These are phyloP conservation scores for Peucedramus taeniatus DNA, from an alignment of 2,113 vertebrate genomes.

Conservation along the genomic window DNA sequence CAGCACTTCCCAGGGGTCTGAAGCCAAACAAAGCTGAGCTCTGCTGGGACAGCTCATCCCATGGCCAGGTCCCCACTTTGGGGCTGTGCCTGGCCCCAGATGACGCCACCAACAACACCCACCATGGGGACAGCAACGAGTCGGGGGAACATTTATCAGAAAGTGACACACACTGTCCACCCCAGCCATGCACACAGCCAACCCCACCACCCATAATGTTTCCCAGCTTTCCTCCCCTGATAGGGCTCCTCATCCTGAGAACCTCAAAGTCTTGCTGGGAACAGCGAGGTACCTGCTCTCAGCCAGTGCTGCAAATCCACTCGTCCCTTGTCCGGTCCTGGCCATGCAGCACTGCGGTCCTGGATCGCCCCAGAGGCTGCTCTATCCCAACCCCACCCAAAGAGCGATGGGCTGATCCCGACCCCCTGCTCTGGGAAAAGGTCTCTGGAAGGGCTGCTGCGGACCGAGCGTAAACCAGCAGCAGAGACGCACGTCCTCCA, in stretches of 20 bases:
- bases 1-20: neutral
- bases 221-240: rapidly evolving
- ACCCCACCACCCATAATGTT: neutral
- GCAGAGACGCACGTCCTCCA: neutral
- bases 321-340: neutral
- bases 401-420: rapidly evolving
- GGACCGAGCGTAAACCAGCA: neutral
- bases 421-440: neutral
- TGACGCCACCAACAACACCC: neutral
- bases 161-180: neutral
- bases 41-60: neutral
- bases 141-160: neutral
- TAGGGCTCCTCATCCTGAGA: neutral
- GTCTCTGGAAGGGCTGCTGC: neutral
- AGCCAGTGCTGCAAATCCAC: neutral
- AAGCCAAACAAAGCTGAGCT: neutral
- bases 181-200: too few relatives aligned
- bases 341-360: neutral
- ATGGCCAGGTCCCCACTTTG: rapidly evolving
- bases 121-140: rapidly evolving
- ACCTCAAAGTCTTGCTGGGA: neutral
- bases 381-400: neutral
- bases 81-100: neutral
- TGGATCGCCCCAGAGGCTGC: neutral
- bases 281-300: neutral